These are phyloP conservation scores for Brachystomella parvula DNA, from an alignment of 1,140 invertebrate genomes.

Conservation along the genomic window DNA sequence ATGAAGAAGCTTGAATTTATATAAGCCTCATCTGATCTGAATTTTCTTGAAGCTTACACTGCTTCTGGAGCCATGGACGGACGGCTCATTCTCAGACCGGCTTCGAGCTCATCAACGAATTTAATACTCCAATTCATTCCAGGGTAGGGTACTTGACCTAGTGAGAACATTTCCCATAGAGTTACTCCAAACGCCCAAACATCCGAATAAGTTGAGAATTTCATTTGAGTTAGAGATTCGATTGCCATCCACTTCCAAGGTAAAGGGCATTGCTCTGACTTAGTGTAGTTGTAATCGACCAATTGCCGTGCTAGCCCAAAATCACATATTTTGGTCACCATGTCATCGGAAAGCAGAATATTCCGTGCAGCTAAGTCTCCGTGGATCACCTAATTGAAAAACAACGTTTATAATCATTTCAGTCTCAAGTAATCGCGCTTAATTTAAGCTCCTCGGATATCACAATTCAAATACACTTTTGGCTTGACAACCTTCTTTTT, in stretches of 20 bases:
- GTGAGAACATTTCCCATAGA: constrained; percentile 46
- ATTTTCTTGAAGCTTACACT: constrained; percentile 10
- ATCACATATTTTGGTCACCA: constrained; percentile 74
- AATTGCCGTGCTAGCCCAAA: constrained; percentile 65
- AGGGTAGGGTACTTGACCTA: constrained; percentile 41
- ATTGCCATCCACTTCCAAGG: constrained; percentile 49
- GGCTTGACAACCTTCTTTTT: constrained; percentile 20
- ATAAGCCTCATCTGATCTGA: too few relatives aligned
- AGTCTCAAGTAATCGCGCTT: not conserved
- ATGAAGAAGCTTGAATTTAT: too few relatives aligned
- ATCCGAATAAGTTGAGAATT: constrained; percentile 34
- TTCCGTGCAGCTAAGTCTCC: constrained; percentile 72
- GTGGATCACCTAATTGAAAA: constrained; percentile 58
- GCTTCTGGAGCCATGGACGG: not conserved
- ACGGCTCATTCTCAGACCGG: not conserved
- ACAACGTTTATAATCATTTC: not conserved
- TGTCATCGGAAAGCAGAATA: constrained; percentile 70
- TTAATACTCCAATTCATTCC: constrained; percentile 4
- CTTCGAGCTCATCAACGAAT: not conserved
- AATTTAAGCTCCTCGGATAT: too few relatives aligned
- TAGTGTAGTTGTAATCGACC: constrained; percentile 3
- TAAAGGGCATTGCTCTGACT: constrained; percentile 28
- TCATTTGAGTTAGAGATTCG: constrained; percentile 41
- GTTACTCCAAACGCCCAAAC: constrained; percentile 47
- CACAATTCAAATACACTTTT: too few relatives aligned